Base-by-base conservation (phyloP, 2,888 invertebrate species). In the Carcina quercana region DNA sequence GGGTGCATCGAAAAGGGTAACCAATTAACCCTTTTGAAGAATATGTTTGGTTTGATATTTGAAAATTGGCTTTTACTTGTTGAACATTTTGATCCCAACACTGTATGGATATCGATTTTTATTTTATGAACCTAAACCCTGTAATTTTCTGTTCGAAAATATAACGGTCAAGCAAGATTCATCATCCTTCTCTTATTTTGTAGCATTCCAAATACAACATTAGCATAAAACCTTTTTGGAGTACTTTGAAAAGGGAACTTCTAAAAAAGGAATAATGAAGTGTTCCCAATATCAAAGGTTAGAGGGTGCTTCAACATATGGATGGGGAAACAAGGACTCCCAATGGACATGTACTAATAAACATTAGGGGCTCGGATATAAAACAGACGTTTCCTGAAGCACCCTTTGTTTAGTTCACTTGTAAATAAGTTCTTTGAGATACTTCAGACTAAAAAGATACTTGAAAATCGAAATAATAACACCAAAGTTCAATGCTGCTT, bases 311-410 rank as follows among this genome's bases (percentile, higher is more conserved):
- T 11, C 19, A 28, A 21, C 13, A 34, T 34, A 40, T 43, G 43
- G 48, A 43, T 42, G 41, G 50, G 42, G 59, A 50, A 54, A 53
- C 53, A 56, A 60, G 65, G 63, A 67, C 56, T 44, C 59, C 58
- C 61, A 54, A 50, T 42, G 56, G 66, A 71, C 74, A 57, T 59
- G 55, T 52, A 66, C 59, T 53, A 73, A 78, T 73, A 82, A 82
- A 82, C 82, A 80, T 45, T 42, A 48, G 60, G 49, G 53, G 47
- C 44, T 43, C 40, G 50, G 82, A 82, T 65, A 76, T 60, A 72
- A 73, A 76, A 62, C 82, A 82, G 80, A 80, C 70, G 70, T 55
- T 45, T 43, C 50, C 47, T 53, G 42, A 46, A 59, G 53, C 59
- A 53, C 59, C 53, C 65, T 75, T 74, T 79, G 80, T 79, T 73